Evolutionary conservation across 2,113 vertebrate species (phyloP).

Genomic region (Apus apus): DNA sequence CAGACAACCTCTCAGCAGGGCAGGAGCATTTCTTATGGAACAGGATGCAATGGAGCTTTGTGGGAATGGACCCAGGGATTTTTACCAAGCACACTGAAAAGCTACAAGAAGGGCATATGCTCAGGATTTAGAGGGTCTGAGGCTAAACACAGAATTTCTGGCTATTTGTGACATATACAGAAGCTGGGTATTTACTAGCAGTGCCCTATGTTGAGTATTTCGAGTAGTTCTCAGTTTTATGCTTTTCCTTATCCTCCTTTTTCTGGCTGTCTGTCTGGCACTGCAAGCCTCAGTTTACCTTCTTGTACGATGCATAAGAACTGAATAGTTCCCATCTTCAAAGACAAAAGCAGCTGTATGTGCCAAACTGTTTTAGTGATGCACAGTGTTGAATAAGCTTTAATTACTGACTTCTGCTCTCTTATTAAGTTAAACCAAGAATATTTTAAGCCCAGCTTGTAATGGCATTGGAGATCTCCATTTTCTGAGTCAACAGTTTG

Average conservation of each 20-base stretch:
- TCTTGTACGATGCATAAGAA: background rate
- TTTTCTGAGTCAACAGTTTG: constrained; percentile 5
- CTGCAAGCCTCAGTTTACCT: background rate
- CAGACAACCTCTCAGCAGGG: background rate
- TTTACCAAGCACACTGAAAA: background rate
- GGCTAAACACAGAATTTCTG: background rate
- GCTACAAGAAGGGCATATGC: background rate
- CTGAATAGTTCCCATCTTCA: background rate
- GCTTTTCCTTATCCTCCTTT: background rate
- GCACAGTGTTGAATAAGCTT: background rate
- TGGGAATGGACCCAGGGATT: background rate
- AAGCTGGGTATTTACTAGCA: background rate
- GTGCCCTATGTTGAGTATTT: background rate
- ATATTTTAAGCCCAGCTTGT: background rate
- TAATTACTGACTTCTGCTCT: constrained; percentile 3
- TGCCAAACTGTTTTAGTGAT: background rate
- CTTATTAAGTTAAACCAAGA: background rate
- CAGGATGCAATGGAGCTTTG: background rate
- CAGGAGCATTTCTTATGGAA: background rate
- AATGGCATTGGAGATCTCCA: background rate
- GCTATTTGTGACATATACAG: background rate
- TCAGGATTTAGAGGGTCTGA: background rate
- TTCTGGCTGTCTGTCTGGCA: background rate
- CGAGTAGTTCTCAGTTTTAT: background rate
- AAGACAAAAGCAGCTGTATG: background rate